A percentile compares a stretch with the other conserved stretches of the same genome.
phyloP scores from a whole-genome alignment of 1,140 invertebrate species.

The Caenorhabditis remanei region DNA sequence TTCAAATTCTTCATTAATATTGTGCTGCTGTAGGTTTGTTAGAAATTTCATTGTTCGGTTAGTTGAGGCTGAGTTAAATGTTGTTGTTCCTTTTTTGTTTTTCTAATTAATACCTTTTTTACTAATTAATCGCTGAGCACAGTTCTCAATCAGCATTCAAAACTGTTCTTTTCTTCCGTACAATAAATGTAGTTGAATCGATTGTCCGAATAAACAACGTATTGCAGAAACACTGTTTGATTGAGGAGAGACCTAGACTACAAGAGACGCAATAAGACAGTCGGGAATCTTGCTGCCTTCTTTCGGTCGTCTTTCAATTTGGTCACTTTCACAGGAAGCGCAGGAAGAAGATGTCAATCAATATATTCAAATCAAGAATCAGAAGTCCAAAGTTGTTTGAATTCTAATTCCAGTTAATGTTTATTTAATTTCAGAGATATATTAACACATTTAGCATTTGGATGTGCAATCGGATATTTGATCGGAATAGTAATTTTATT shows the following conservation, averaged over 20 bases:
- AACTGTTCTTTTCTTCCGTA: constrained; percentile 3
- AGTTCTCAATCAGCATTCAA: not conserved
- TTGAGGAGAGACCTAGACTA: not conserved
- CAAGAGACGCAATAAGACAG: constrained; percentile 21
- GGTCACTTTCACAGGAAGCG: not conserved
- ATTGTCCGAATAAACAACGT: not conserved
- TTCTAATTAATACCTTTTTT: not conserved
- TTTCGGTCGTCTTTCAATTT: not conserved
- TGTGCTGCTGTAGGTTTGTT: not conserved
- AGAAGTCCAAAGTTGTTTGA: constrained; percentile 30
- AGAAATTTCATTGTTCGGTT: constrained; percentile 25
- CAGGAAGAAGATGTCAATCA: constrained; percentile 15
- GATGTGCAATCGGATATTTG: not conserved
- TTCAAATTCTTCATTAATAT: not conserved
- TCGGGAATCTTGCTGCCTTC: not conserved
- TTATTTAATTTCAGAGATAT: constrained; percentile 28
- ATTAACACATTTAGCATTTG: not conserved
- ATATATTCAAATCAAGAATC: constrained; percentile 21
- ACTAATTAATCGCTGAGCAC: not conserved
- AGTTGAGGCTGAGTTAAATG: constrained; percentile 44
- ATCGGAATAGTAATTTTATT: constrained; percentile 5
- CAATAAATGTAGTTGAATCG: constrained; percentile 50
- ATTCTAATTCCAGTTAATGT: not conserved
- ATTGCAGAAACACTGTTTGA: not conserved
- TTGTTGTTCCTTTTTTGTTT: constrained; percentile 23